Evolutionary conservation across 2,888 invertebrate species (phyloP).

Genomic region (Trypoxylon attenuatum): DNA sequence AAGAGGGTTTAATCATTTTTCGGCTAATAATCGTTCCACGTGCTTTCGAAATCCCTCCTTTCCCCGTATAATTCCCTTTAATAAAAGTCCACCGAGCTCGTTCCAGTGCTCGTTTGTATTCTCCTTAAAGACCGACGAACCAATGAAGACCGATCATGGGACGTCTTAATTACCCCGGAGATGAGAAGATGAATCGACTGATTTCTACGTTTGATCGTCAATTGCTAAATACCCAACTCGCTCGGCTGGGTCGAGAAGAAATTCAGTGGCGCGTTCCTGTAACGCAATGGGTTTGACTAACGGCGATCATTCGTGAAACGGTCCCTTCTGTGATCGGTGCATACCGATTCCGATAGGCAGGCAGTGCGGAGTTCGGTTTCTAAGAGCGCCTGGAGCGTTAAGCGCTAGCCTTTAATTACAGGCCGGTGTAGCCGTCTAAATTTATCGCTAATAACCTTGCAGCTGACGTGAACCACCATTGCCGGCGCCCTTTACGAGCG

Average conservation of each 20-base stretch:
- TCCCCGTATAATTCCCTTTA: too few species aligned
- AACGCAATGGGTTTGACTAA: neutral
- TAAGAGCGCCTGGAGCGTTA: slow-evolving; percentile 31
- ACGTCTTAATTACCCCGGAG: neutral
- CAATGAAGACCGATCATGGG: too few species aligned
- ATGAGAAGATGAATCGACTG: neutral
- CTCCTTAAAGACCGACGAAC: too few species aligned
- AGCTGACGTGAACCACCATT: slow-evolving; percentile 27
- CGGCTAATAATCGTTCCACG: slow-evolving; percentile 23
- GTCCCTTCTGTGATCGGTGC: slow-evolving; percentile 2
- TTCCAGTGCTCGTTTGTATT: too few species aligned
- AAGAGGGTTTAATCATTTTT: slow-evolving; percentile 30
- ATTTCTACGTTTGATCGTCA: neutral
- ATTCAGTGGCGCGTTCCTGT: neutral
- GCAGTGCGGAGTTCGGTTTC: slow-evolving; percentile 57
- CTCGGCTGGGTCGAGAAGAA: too few species aligned
- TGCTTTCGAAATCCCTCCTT: slow-evolving; percentile 10
- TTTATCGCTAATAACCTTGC: slow-evolving; percentile 61
- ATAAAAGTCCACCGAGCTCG: neutral
- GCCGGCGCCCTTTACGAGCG: slow-evolving; percentile 22
- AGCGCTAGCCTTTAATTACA: slow-evolving; percentile 61
- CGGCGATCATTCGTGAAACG: neutral
- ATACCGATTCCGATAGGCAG: slow-evolving; percentile 42
- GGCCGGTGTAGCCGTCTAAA: slow-evolving; percentile 54
- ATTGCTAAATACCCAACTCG: slow-evolving; percentile 9